Evolutionary conservation across 2,888 invertebrate genomes (phyloP), one percentile per base, ranked within the genome.

Genomic region (Amphimallon solstitiale): DNA sequence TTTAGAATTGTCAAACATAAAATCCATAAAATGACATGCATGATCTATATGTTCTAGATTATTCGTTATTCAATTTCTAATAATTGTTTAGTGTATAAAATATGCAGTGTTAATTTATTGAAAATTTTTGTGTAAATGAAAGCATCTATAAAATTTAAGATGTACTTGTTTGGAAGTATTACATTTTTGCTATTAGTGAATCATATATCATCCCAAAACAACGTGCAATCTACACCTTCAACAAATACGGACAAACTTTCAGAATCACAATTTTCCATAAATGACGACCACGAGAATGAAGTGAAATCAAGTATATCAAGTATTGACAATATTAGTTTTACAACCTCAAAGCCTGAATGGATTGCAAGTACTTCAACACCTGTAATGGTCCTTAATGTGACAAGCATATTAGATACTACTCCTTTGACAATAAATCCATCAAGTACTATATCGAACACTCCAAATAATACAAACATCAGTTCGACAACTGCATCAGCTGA

Each of bases 401-500:
- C 56, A 9, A 49, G 17, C 5, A 29, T 14, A 12, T 19, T 38
- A 5, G 40, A 52, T 49, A 29, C n/a, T 51, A 17, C 15, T 34
- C 48, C 34, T 19, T 35, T 15, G n/a, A 15, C 40, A 56, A 19
- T 17, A 19, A 56, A 21, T 15, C 29, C 63, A 23, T 4, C 62
- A 5, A 52, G 14, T 12, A 48, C 19, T 1, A 34, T 48, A 19
- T 14, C 51, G 10, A 35, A 14, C 7, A 43, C 23, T 7, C 23
- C 48, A 14, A 84, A 83, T 71, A 75, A 73, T 17, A 81, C 80
- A 19, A 82, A 79, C 66, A 80, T 78, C 14, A 71, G 72, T 19
- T 80, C 82, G 6, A 80, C 87, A 1, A 84, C 88, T 1, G 86
- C 86, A 37, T 89, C 89, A 0, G 89, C 90, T 0, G 93, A 93